Conservation (phyloP, 2,797 vertebrate genomes). For the Thalassophryne amazonica region DNA sequence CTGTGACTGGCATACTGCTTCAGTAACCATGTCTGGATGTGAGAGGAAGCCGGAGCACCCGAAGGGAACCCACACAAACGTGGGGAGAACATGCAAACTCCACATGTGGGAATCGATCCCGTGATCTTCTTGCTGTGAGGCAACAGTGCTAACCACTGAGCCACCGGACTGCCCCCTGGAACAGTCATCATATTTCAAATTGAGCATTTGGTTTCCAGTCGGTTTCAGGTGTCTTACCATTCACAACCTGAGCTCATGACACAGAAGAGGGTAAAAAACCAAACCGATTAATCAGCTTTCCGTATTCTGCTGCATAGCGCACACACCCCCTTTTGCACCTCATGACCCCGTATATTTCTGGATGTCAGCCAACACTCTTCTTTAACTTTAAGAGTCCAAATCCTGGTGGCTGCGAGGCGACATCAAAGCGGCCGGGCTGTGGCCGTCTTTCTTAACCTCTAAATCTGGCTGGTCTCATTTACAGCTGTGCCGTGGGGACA, state of each 20-base stretch:
- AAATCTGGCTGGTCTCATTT: constrained; percentile 77
- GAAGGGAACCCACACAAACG: no score
- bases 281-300: constrained; percentile 71
- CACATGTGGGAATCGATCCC: no score
- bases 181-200: neutral
- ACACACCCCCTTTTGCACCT: constrained; percentile 36
- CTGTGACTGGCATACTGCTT: no score
- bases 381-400: constrained; percentile 69
- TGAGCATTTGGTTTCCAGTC: constrained; percentile 1
- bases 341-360: constrained; percentile 71
- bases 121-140: no score
- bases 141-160: no score
- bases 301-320: constrained; percentile 44
- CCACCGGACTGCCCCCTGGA: no score
- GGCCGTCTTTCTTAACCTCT: constrained; percentile 74
- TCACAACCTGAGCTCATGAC: constrained; percentile 25
- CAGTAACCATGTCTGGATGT: no score
- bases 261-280: constrained; percentile 55
- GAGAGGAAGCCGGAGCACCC: no score
- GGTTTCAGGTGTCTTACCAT: neutral
- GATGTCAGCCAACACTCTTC: constrained; percentile 58
- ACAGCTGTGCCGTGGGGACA: constrained; percentile 75
- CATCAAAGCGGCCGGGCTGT: constrained; percentile 73
- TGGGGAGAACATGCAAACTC: no score
- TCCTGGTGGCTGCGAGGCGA: constrained; percentile 72